Evolutionary conservation across 2,113 vertebrate genomes (phyloP), one percentile per base, ranked within the genome.

Genomic region (Coptodon rendalli): DNA sequence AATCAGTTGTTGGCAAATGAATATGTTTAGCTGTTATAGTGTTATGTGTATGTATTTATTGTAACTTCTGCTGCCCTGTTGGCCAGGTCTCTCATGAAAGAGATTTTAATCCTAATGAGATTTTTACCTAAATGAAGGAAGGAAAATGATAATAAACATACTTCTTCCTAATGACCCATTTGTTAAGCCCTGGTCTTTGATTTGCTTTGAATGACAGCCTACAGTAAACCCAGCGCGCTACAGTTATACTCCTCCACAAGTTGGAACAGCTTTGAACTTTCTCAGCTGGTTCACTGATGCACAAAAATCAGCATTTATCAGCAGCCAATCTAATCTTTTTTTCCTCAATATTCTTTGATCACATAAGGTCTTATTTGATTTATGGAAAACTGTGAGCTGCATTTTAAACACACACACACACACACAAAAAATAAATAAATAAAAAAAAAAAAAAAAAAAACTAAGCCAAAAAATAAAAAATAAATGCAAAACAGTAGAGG

Each of bases 281-380:
- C 54, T 43, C 16, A 71, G 5, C 13, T 12, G 2, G 9, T 76
- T 80, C 68, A 87, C 48, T 50, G 27, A 78, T 48, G 71, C 38
- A 86, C 1, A 40, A 40, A 73, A 82, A 82, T 29, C 45, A 45
- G 73, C 43, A 80, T 38, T 52, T 6, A 61, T n/a, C 54, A 59
- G 83, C 68, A 24, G 59, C 31, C 17, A 63, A 36, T 7, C 31
- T 5, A 36, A 63, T n/a, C 4, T 2, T 36, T 63, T 61, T 36
- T 63, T 12, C 17, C 31, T 89, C 19, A 61, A 81, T 22, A 78
- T 63, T 68, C 68, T 79, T 40, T 86, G 10, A 83, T 38, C 16
- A 79, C 82, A 76, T 87, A 92, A 92, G 85, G 36, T 61, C 24
- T 43, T 71, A 71, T 50, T 29, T 48, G 71, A 50, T 48, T 76